Percentiles rank a stretch among this genome's conserved stretches.
These are phyloP conservation scores for Aphodius sticticus DNA, from an alignment of 2,888 invertebrate genomes.

Conservation along the genomic window DNA sequence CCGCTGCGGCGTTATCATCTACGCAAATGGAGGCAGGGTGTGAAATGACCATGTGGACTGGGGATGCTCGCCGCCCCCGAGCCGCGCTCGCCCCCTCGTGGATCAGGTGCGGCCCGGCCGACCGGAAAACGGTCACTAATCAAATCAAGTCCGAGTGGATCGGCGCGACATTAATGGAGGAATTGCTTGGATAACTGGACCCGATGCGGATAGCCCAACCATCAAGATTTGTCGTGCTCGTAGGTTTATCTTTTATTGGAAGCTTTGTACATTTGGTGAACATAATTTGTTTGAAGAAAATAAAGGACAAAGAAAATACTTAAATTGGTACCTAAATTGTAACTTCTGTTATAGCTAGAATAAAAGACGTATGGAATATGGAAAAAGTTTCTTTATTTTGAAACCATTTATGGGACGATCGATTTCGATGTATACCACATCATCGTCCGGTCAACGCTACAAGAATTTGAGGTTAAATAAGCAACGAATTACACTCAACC, in stretches of 20 bases:
- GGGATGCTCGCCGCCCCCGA: not conserved
- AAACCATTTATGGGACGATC: too few species aligned
- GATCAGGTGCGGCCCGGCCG: conserved; percentile 50
- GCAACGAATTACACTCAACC: too few species aligned
- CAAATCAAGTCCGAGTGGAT: conserved; percentile 50
- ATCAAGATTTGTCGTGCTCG: not conserved
- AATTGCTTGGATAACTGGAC: conserved; percentile 16
- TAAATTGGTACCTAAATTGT: too few species aligned
- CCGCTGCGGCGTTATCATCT: conserved; percentile 48
- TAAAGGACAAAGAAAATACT: too few species aligned
- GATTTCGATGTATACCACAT: too few species aligned
- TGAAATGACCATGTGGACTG: conserved; percentile 48
- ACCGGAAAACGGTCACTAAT: conserved; percentile 52
- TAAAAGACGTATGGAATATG: too few species aligned
- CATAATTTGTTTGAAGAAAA: too few species aligned
- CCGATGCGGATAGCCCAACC: not conserved
- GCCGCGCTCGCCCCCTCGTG: conserved; percentile 41
- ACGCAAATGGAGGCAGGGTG: conserved; percentile 48
- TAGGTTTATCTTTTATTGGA: not conserved
- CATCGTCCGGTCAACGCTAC: too few species aligned
- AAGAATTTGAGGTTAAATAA: too few species aligned
- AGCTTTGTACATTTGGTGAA: not conserved
- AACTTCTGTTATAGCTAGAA: too few species aligned
- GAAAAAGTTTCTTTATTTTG: too few species aligned
- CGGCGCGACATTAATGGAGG: conserved; percentile 43